Evolutionary conservation across 2,797 vertebrate species (phyloP), one percentile per base, ranked within the genome.

Genomic region (Mus spretus): DNA sequence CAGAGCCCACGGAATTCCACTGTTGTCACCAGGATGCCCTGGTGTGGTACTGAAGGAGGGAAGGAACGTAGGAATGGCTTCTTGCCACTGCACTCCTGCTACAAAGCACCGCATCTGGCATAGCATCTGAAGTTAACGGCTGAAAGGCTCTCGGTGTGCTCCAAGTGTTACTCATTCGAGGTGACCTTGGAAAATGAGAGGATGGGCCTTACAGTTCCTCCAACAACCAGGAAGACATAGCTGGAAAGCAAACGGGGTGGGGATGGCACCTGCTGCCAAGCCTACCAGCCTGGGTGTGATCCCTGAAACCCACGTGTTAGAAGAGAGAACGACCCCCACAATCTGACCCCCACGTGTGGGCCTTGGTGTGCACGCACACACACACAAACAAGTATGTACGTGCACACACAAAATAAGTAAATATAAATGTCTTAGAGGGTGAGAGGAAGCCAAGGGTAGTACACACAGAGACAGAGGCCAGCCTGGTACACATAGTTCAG

Each of bases 321-420:
- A 37, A 86, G 50, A 70, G 31, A 70, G 7, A 50, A 50, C 63
- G 3, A 26, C 28, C 0, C 26, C 61, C 11, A 20, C 28, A 85
- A 1, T 50, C 9, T 53, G 63, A 53, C 47, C 47, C 50, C 31
- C 44, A 70, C 12, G 9, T 50, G 44, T n/a, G 12, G 34, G 31
- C 61, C 61, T 67, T 67, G 31, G 14, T 57, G 37, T 40, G 5
- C 44, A 11, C 10, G 2, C 50, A 50, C 50, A 67, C 63, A 84
- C 31, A 85, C 28, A 47, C 82, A 65, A 19, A 31, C 44, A 85
- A n/a, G 24, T 70, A 2, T 53, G 7, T 86, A 7, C 11, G 9
- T 9, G 65, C 34, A 72, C 65, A 72, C 84, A 87, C 65, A 87
- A 72, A 86, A 72, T 55, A 72, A 87, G 12, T 70, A 53, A n/a